phyloP scores from a whole-genome alignment of 2,113 vertebrate genomes.

The Cyprinodon variegatus region DNA sequence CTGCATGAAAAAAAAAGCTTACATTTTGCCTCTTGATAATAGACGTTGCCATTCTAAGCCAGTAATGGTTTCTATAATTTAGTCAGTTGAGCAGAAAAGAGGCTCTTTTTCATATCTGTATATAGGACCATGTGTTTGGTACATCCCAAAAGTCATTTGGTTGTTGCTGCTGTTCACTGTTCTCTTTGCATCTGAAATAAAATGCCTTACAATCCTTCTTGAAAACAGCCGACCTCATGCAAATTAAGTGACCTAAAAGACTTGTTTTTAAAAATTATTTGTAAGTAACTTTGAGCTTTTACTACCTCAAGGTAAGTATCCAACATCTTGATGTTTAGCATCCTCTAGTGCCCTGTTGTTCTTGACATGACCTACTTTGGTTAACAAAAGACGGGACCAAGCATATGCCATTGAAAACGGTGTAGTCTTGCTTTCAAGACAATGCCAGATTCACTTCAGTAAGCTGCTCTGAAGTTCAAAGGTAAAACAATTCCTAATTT shows the following conservation, averaged over 20 bases:
- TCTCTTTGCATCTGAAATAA: slow-evolving; percentile 83
- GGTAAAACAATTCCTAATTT: slow-evolving; percentile 42
- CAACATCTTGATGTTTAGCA: slow-evolving; percentile 20
- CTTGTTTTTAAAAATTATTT: slow-evolving; percentile 53
- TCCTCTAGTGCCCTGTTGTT: slow-evolving; percentile 25
- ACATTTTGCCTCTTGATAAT: slow-evolving; percentile 78
- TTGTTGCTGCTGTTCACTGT: slow-evolving; percentile 77
- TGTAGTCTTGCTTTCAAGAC: slow-evolving; percentile 44
- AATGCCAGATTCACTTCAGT: slow-evolving; percentile 38
- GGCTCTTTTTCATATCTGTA: slow-evolving; percentile 83
- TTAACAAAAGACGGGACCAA: slow-evolving; percentile 54
- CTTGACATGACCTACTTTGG: slow-evolving; percentile 54
- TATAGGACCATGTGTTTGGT: slow-evolving; percentile 70
- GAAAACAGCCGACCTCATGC: slow-evolving; percentile 52
- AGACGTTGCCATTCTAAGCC: slow-evolving; percentile 81
- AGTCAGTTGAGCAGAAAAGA: slow-evolving; percentile 83
- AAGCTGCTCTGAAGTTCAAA: slow-evolving; percentile 44
- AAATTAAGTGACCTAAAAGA: slow-evolving; percentile 80
- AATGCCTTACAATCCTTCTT: slow-evolving; percentile 69
- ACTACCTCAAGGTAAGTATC: not conserved
- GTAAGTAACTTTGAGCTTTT: slow-evolving; percentile 48
- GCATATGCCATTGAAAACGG: slow-evolving; percentile 33
- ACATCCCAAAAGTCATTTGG: slow-evolving; percentile 79
- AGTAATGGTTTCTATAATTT: slow-evolving; percentile 85
- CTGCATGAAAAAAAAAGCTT: slow-evolving; percentile 65